Percentiles rank a stretch among this genome's conserved stretches.
phyloP scores from a whole-genome alignment of 2,113 vertebrate species.

The Lutjanus erythropterus region DNA sequence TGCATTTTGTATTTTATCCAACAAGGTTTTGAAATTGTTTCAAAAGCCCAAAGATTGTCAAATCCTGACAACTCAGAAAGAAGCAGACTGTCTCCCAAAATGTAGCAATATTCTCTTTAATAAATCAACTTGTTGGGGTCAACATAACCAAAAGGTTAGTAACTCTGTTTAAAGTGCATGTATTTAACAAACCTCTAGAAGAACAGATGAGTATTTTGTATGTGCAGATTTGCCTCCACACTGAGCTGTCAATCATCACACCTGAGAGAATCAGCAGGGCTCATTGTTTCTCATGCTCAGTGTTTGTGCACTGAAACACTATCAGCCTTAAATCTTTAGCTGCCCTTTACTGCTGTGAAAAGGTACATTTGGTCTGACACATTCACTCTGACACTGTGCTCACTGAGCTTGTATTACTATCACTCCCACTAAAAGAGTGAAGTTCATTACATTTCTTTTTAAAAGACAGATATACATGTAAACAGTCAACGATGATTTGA shows the following conservation, averaged over 20 bases:
- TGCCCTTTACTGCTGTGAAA: not conserved
- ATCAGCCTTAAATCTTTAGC: not conserved
- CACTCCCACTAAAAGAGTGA: not conserved
- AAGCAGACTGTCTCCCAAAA: not conserved
- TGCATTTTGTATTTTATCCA: no score
- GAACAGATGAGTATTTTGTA: no score
- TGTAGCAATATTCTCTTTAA: not conserved
- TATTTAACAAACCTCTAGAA: not conserved
- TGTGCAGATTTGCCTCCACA: not conserved
- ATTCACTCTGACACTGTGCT: no score
- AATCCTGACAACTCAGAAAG: not conserved
- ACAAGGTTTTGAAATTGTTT: no score
- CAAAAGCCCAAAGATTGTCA: not conserved
- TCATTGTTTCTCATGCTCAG: not conserved
- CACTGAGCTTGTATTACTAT: not conserved
- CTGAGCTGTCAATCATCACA: no score
- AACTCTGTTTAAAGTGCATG: no score
- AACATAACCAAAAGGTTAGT: no score
- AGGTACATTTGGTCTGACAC: not conserved
- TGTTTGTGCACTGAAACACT: not conserved
- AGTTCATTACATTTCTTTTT: not conserved
- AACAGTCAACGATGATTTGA: not conserved
- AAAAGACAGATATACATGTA: not conserved
- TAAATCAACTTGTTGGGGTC: not conserved
- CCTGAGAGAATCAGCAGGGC: no score